Base-by-base conservation (phyloP, 2,797 vertebrate genomes). In the Amblyopsis hoosieri region DNA sequence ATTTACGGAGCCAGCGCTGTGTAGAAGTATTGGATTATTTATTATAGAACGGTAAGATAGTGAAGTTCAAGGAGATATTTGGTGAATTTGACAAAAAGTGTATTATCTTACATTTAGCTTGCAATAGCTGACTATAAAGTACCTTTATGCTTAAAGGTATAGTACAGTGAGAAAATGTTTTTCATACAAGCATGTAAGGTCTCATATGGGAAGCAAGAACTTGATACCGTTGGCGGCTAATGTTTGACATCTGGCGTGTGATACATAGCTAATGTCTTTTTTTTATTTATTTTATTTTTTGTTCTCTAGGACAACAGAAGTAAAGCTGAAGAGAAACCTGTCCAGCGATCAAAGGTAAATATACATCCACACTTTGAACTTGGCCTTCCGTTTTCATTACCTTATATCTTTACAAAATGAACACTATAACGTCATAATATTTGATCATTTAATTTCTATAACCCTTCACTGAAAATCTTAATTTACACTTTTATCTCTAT, bases 281-380 rank as follows among this genome's bases (percentile, higher is more conserved):
- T 4, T 19, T 56, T 8, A n/a, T 56, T 4, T 7, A 51, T 45
- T 57, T 17, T 71, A 51, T 67, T 7, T 74, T 57, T 56, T 23
- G 2, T 45, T 67, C 48, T 61, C 14, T 80, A 94, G 93, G 93
- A 94, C 82, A 84, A 89, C 88, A 86, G 87, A 76, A 92, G 78
- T 73, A 55, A 75, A 64, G 76, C 82, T 23, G 92, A 92, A 62
- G 93, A 94, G 54, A 94, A 94, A 83, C 90, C 92, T 29, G 93
- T 94, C 66, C 92, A 93, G 72, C 87, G 93, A 73, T 94, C 93
- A 17, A 94, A 94, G 90, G 93, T 94, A 84, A 69, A 60, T 55
- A 52, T 45, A 14, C 55, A 1, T 15, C n/a, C 47, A 0, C 14
- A 50, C 14, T 63, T 47, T 23, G 8, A 57, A 57, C 8, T 2